phyloP scores from a whole-genome alignment of 2,113 vertebrate species.

The Pelmatolapia mariae region DNA sequence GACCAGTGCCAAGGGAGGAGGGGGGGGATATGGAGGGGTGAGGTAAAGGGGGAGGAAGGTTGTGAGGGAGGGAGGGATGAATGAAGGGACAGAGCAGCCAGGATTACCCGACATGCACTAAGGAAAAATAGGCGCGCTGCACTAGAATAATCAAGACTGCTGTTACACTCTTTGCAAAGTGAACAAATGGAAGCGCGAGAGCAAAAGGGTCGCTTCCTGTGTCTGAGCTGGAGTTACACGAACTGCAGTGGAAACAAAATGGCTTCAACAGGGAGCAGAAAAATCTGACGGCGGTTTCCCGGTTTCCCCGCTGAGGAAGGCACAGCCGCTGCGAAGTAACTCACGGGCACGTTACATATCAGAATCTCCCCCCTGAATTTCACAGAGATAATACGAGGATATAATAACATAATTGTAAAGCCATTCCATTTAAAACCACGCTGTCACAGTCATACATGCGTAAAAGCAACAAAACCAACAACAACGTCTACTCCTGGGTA shows the following conservation, averaged over 20 bases:
- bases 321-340: neutral
- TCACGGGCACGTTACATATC: neutral
- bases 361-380: neutral
- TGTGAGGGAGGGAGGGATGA: conserved; percentile 29
- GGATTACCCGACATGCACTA: conserved; percentile 76
- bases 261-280: conserved; percentile 30
- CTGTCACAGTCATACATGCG: neutral
- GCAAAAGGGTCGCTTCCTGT: conserved; percentile 28
- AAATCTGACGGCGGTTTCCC: conserved; percentile 4
- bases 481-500: neutral
- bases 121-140: conserved; percentile 28
- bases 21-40: conserved; percentile 1
- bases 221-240: conserved; percentile 1
- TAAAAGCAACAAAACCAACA: neutral
- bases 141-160: conserved; percentile 42
- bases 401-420: neutral
- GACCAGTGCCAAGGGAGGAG: conserved; percentile 25
- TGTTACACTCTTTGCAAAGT: conserved; percentile 27
- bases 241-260: conserved; percentile 38
- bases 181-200: conserved; percentile 23
- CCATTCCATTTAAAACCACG: neutral
- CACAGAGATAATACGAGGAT: neutral
- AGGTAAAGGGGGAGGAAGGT: neutral
- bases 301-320: neutral
- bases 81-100: conserved; percentile 75